Evolutionary conservation across 2,888 invertebrate species (phyloP).

Genomic region (Myopa tessellatipennis): DNA sequence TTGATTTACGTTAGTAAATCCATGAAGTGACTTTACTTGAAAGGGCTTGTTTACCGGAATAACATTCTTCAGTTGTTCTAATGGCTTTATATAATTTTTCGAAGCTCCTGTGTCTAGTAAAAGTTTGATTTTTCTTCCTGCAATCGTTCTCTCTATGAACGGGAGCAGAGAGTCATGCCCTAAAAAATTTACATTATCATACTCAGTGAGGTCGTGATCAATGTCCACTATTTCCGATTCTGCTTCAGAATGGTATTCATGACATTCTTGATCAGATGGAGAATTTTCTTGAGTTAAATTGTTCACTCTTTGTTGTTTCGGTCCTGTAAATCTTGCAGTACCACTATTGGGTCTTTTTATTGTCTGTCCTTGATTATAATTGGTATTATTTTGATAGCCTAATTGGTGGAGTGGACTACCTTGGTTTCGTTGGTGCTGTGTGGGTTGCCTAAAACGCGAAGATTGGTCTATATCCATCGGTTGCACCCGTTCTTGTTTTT

Average conservation of each 20-base stretch:
- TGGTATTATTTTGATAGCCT: too few species aligned
- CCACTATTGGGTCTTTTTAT: too few species aligned
- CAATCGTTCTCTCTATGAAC: constrained; percentile 31
- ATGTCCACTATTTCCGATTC: neutral
- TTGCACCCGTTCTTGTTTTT: too few species aligned
- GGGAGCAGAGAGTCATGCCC: constrained; percentile 26
- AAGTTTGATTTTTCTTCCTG: constrained; percentile 24
- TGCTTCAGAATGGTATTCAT: too few species aligned
- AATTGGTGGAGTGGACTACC: too few species aligned
- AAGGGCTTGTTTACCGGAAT: constrained; percentile 28
- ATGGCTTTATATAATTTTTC: constrained; percentile 38
- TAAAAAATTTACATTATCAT: constrained; percentile 18
- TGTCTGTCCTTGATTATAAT: too few species aligned
- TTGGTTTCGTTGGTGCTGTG: too few species aligned
- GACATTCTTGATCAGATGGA: too few species aligned
- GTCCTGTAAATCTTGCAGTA: too few species aligned
- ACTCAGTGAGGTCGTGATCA: constrained; percentile 14
- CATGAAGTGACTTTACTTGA: constrained; percentile 37
- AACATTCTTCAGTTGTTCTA: constrained; percentile 17
- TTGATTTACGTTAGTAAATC: constrained; percentile 36
- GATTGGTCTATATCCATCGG: too few species aligned
- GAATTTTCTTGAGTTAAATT: too few species aligned
- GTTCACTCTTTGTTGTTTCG: neutral
- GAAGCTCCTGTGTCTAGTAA: constrained; percentile 35
- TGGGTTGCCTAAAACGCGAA: too few species aligned